phyloP scores from a whole-genome alignment of 92 coral and sea anemone species.

The Blastomussa wellsi region DNA sequence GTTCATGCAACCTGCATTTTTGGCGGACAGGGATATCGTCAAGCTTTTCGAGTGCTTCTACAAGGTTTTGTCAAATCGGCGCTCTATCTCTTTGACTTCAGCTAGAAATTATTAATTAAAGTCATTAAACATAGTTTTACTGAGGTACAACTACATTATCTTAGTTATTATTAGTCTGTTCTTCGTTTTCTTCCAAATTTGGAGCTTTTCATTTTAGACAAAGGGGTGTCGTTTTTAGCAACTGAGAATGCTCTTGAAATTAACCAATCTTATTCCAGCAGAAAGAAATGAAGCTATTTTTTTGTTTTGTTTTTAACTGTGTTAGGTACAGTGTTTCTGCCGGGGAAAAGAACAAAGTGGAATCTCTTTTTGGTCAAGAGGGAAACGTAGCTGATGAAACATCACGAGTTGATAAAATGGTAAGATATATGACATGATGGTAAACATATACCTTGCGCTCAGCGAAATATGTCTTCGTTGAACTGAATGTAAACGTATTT shows the following conservation, averaged over 20 bases:
- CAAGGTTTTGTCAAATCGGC: background rate
- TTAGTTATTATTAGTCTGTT: too few relatives aligned
- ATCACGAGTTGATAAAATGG: slow-evolving; percentile 12
- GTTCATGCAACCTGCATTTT: too few relatives aligned
- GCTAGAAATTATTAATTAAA: too few relatives aligned
- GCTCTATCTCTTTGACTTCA: background rate
- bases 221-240: background rate
- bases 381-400: background rate
- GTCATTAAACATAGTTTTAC: too few relatives aligned
- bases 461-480: background rate
- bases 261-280: background rate
- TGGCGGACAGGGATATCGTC: too few relatives aligned
- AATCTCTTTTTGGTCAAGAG: slow-evolving; percentile 23
- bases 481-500: too few relatives aligned
- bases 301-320: background rate
- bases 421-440: background rate
- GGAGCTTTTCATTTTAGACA: background rate
- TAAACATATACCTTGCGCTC: background rate
- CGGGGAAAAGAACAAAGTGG: slow-evolving; percentile 56
- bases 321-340: slow-evolving; percentile 85
- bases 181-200: too few relatives aligned
- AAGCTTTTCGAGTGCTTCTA: background rate
- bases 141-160: too few relatives aligned
- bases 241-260: background rate
- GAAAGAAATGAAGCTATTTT: background rate